Conservation (phyloP, 2,888 invertebrate genomes). For the Heliconius cydno region DNA sequence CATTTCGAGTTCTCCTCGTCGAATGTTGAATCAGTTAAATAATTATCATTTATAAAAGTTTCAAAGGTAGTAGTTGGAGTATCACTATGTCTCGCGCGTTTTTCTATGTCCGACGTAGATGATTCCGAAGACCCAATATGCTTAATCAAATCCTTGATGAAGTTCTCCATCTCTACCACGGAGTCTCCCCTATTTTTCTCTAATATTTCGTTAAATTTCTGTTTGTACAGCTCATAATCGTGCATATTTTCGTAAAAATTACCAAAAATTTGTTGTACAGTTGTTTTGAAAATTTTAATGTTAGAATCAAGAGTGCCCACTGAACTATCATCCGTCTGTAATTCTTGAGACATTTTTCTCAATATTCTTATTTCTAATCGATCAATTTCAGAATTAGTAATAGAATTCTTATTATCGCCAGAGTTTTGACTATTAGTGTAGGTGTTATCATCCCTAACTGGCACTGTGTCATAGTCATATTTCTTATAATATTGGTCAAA, state of each 20-base stretch:
- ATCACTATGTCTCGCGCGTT: not conserved
- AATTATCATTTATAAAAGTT: conserved; percentile 66
- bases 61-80: conserved; percentile 54
- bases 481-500: conserved; percentile 63
- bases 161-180: conserved; percentile 68
- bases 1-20: conserved; percentile 53
- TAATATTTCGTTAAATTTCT: conserved; percentile 68
- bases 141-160: conserved; percentile 72
- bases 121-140: conserved; percentile 67
- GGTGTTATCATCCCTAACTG: conserved; percentile 61
- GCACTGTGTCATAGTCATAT: conserved; percentile 67
- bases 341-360: conserved; percentile 63
- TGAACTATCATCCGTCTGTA: conserved; percentile 60
- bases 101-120: conserved; percentile 45
- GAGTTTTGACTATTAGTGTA: conserved; percentile 41
- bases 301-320: conserved; percentile 65
- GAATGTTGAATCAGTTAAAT: conserved; percentile 60
- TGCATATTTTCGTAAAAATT: conserved; percentile 67
- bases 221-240: conserved; percentile 70
- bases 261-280: conserved; percentile 71
- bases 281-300: conserved; percentile 69
- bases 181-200: conserved; percentile 62
- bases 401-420: conserved; percentile 49
- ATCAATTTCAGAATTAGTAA: conserved; percentile 67
- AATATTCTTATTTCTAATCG: conserved; percentile 64